A percentile compares a stretch with the other conserved stretches of the same genome.
Evolutionary conservation across 2,888 invertebrate genomes (phyloP).

Genomic region (Liodrosophila aerea): DNA sequence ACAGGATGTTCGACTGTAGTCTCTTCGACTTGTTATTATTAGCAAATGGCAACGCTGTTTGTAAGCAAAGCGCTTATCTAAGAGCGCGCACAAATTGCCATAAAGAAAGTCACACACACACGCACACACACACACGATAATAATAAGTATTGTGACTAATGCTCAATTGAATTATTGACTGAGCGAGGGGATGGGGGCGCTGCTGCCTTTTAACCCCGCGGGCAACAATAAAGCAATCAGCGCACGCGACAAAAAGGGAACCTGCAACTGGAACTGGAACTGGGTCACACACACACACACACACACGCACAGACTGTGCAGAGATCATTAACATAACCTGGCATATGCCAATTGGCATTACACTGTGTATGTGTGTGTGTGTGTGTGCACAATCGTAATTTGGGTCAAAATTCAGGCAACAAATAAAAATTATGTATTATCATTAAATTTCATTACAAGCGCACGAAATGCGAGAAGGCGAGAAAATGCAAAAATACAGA

Average conservation of each 20-base stretch:
- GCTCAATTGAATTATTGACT: constrained; percentile 46
- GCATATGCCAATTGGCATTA: constrained; percentile 31
- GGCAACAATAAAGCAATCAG: constrained; percentile 23
- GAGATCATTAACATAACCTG: constrained; percentile 53
- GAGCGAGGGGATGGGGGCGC: background rate
- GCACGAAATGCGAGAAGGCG: constrained; percentile 18
- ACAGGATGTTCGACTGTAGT: too few relatives aligned
- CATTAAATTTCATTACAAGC: constrained; percentile 77
- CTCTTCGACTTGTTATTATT: too few relatives aligned
- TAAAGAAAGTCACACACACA: constrained; percentile 36
- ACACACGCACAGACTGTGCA: constrained; percentile 36
- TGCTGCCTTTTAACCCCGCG: constrained; percentile 1
- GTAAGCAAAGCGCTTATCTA: constrained; percentile 59
- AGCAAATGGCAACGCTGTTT: too few relatives aligned
- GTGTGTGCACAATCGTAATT: constrained; percentile 71
- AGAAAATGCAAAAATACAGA: constrained; percentile 21
- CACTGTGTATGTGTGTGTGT: background rate
- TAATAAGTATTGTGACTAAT: constrained; percentile 58
- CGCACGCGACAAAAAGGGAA: constrained; percentile 18
- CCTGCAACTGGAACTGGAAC: constrained; percentile 22
- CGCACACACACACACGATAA: constrained; percentile 15
- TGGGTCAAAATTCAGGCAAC: constrained; percentile 66
- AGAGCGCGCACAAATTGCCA: constrained; percentile 30
- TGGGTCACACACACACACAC: constrained; percentile 47
- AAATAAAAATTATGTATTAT: constrained; percentile 71